Evolutionary conservation across 2,888 invertebrate species (phyloP).

Genomic region (Drosophila nr. perissopoda): DNA sequence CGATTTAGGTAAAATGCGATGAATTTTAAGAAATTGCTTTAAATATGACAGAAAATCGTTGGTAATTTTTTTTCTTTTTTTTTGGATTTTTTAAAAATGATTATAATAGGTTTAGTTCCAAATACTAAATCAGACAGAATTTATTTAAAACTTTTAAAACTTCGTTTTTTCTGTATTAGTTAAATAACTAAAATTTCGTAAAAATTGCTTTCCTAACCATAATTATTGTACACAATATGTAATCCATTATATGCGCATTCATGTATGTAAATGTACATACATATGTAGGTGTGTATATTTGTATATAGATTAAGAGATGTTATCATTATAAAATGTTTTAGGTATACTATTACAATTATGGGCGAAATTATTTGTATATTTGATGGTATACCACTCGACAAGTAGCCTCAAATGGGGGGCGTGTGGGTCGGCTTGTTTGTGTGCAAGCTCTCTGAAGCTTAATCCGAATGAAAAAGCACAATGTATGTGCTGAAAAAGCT

Average conservation of each 20-base stretch:
- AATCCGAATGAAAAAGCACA: constrained; percentile 24
- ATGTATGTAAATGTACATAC: neutral
- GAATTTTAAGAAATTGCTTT: too few species aligned
- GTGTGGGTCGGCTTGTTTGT: neutral
- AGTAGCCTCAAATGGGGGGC: neutral
- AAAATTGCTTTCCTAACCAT: too few species aligned
- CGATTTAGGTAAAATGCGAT: too few species aligned
- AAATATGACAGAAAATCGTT: too few species aligned
- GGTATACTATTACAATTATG: neutral
- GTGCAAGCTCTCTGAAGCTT: constrained; percentile 1
- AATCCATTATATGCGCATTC: neutral
- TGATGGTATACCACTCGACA: neutral
- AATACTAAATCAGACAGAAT: neutral
- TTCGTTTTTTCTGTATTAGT: neutral
- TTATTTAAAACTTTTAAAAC: neutral
- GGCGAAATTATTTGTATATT: neutral
- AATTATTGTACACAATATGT: neutral
- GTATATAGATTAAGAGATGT: neutral
- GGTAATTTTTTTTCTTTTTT: too few species aligned
- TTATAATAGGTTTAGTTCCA: too few species aligned
- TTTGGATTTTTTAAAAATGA: too few species aligned
- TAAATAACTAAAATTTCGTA: neutral
- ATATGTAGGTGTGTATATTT: neutral
- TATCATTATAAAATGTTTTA: neutral
- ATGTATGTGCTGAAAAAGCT: constrained; percentile 28